Evolutionary conservation across 2,113 vertebrate genomes (phyloP).

Genomic region (Odobenus rosmarus): DNA sequence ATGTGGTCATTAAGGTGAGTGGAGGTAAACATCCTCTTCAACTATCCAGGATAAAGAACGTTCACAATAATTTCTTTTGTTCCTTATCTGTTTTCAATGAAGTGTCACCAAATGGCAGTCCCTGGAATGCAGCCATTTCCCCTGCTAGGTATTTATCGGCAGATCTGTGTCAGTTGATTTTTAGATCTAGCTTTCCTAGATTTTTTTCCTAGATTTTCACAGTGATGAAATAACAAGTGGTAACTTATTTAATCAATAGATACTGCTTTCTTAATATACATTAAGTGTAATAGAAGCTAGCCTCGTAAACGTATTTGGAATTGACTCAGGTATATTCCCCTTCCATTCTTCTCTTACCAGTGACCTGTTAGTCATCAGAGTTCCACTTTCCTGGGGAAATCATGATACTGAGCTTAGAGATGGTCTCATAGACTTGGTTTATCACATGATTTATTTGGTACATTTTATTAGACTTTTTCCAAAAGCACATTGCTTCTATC

Average conservation of each 20-base stretch:
- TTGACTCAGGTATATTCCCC: background rate
- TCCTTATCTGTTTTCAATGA: constrained; percentile 76
- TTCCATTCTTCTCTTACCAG: background rate
- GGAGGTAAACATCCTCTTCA: constrained; percentile 78
- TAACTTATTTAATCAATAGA: constrained; percentile 62
- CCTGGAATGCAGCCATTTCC: constrained; percentile 24
- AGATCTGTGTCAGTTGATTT: background rate
- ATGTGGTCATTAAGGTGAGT: constrained; percentile 69
- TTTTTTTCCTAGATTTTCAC: background rate
- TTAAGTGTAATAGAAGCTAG: background rate
- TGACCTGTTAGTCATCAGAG: background rate
- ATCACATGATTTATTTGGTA: background rate
- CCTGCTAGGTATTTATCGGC: background rate
- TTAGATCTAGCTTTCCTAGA: background rate
- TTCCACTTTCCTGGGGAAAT: background rate
- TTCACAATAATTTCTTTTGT: constrained; percentile 77
- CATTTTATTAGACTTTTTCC: background rate
- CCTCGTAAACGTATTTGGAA: background rate
- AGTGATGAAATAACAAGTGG: background rate
- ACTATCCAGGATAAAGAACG: constrained; percentile 64
- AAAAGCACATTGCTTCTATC: background rate
- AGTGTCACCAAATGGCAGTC: constrained; percentile 47
- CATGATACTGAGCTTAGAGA: background rate
- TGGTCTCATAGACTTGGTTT: background rate
- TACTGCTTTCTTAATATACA: constrained; percentile 50